These are phyloP conservation scores for Plebejus argus DNA, from an alignment of 2,888 invertebrate species.

Conservation along the genomic window DNA sequence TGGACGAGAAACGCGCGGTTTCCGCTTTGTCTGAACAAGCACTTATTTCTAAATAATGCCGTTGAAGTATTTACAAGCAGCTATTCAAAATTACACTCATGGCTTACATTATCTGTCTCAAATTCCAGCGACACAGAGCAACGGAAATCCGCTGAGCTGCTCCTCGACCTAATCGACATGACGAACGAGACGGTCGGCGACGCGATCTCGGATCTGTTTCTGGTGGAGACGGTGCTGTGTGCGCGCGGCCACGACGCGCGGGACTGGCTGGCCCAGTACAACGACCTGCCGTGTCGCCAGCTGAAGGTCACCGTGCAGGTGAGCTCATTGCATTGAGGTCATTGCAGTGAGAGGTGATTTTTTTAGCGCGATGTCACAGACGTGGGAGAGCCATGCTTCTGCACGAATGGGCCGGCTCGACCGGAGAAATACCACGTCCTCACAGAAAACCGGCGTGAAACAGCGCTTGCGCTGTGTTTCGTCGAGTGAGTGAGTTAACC, in stretches of 20 bases:
- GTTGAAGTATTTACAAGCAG: too few relatives aligned
- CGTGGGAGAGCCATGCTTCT: too few relatives aligned
- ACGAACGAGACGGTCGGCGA: conserved; percentile 98
- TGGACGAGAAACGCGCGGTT: too few relatives aligned
- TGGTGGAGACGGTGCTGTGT: conserved; percentile 95
- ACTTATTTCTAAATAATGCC: too few relatives aligned
- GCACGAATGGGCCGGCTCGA: too few relatives aligned
- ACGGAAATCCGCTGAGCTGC: conserved; percentile 81
- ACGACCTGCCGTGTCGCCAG: conserved; percentile 92
- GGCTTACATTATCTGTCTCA: background rate
- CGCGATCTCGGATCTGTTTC: conserved; percentile 96
- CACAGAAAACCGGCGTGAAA: too few relatives aligned
- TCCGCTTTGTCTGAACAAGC: too few relatives aligned
- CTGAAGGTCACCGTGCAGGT: conserved; percentile 92
- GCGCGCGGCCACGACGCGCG: conserved; percentile 88
- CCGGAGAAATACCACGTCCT: too few relatives aligned
- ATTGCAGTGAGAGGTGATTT: background rate
- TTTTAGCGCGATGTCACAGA: too few relatives aligned
- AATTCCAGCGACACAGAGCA: conserved; percentile 63
- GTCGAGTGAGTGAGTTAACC: too few relatives aligned
- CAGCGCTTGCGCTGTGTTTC: too few relatives aligned
- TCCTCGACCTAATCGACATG: conserved; percentile 88
- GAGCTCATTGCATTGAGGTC: conserved; percentile 45
- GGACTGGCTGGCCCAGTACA: conserved; percentile 91
- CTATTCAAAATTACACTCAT: background rate